Evolutionary conservation across 2,797 vertebrate genomes (phyloP).

Genomic region (Spinus pinus): DNA sequence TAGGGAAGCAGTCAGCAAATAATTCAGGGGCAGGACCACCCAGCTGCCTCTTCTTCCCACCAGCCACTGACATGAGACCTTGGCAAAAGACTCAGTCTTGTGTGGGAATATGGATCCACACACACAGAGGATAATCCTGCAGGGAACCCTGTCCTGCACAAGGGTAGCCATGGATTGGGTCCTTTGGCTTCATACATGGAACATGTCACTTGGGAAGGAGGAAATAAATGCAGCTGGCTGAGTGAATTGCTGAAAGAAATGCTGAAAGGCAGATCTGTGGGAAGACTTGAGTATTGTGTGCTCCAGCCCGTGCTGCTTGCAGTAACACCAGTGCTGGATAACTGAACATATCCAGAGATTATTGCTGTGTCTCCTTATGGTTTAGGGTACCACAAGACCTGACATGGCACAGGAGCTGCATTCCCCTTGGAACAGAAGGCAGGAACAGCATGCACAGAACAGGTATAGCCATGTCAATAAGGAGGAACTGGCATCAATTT

Average conservation of each 20-base stretch:
- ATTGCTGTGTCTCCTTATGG: neutral
- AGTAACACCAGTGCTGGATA: neutral
- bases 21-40: conserved; percentile 39
- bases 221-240: neutral
- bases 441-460: neutral
- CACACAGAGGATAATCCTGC: neutral
- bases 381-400: neutral
- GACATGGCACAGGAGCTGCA: accelerated
- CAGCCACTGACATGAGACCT: neutral
- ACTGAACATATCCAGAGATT: neutral
- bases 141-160: neutral
- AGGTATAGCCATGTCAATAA: neutral
- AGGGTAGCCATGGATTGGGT: neutral
- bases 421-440: neutral
- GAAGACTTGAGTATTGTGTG: neutral
- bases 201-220: accelerated
- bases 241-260: neutral
- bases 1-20: conserved; percentile 1
- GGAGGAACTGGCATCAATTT: neutral
- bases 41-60: neutral
- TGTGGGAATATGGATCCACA: accelerated
- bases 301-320: neutral
- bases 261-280: neutral
- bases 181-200: neutral
- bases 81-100: neutral